phyloP scores from a whole-genome alignment of 2,113 vertebrate species.

The Hypocryptadius cinnamomeus region DNA sequence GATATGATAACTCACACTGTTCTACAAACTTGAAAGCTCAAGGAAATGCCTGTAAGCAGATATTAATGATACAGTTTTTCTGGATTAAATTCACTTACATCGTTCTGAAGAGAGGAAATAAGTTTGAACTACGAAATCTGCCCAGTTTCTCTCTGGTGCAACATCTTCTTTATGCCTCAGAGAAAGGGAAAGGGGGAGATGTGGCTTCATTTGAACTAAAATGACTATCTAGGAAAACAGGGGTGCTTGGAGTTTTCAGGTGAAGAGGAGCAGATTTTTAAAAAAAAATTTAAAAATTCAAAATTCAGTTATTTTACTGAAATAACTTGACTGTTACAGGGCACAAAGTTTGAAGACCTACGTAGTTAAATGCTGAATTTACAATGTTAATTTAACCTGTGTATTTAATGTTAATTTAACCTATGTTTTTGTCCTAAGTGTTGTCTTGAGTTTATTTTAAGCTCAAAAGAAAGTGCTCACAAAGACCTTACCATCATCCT shows the following conservation, averaged over 20 bases:
- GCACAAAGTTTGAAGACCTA: neutral
- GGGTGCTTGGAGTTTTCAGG: neutral
- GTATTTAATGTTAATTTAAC: neutral
- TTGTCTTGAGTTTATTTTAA: neutral
- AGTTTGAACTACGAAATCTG: neutral
- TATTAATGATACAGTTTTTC: constrained; percentile 1
- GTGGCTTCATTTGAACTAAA: neutral
- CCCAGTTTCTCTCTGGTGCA: neutral
- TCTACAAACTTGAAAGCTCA: neutral
- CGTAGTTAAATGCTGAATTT: neutral
- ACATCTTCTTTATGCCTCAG: neutral
- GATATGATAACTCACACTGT: neutral
- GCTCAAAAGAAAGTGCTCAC: neutral
- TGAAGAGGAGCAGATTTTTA: neutral
- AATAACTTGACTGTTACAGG: neutral
- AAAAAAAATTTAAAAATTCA: neutral
- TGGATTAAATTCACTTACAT: constrained; percentile 9
- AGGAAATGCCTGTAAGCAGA: neutral
- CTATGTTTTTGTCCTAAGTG: neutral
- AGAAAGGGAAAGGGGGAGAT: neutral
- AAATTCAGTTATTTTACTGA: neutral
- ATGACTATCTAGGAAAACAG: neutral
- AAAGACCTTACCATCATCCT: too few species aligned
- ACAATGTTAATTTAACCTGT: neutral
- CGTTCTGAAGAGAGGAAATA: neutral